A percentile compares a stretch with the other conserved stretches of the same genome.
These are phyloP conservation scores for Mallateleia sp. DNA, from an alignment of 2,888 invertebrate species.

Conservation along the genomic window DNA sequence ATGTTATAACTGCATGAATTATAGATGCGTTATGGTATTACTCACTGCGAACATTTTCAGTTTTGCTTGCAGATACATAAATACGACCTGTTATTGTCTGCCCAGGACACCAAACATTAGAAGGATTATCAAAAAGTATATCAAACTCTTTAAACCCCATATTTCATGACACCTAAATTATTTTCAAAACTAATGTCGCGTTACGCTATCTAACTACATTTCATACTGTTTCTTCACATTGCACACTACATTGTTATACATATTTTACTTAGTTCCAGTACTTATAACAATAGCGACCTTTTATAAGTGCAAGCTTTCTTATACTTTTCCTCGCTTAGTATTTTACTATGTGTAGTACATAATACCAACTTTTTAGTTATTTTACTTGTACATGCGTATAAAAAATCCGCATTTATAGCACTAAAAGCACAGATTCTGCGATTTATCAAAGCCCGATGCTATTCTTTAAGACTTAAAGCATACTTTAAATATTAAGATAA, in stretches of 20 bases:
- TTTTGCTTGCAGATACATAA: slow-evolving; percentile 91
- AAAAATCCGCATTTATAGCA: too few relatives aligned
- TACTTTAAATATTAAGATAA: too few relatives aligned
- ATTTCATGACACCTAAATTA: slow-evolving; percentile 62
- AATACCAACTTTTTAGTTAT: not conserved
- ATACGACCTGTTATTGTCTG: slow-evolving; percentile 92
- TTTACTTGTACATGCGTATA: too few relatives aligned
- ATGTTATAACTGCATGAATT: not conserved
- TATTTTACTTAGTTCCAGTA: not conserved
- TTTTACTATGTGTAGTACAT: slow-evolving; percentile 17
- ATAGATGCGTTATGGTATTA: not conserved
- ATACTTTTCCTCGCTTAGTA: slow-evolving; percentile 16
- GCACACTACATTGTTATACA: not conserved
- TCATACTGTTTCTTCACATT: not conserved
- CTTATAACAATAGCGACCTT: slow-evolving; percentile 20
- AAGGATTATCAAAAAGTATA: slow-evolving; percentile 94
- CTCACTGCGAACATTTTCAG: slow-evolving; percentile 93
- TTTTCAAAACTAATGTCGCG: not conserved
- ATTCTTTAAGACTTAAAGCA: too few relatives aligned
- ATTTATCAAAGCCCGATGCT: too few relatives aligned
- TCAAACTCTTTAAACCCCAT: slow-evolving; percentile 94
- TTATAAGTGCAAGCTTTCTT: slow-evolving; percentile 6
- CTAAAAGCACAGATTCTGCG: too few relatives aligned
- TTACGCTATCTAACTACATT: not conserved
- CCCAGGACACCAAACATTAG: slow-evolving; percentile 92